Base-by-base conservation (phyloP, 2,797 vertebrate species). In the Macroramphosus scolopax region DNA sequence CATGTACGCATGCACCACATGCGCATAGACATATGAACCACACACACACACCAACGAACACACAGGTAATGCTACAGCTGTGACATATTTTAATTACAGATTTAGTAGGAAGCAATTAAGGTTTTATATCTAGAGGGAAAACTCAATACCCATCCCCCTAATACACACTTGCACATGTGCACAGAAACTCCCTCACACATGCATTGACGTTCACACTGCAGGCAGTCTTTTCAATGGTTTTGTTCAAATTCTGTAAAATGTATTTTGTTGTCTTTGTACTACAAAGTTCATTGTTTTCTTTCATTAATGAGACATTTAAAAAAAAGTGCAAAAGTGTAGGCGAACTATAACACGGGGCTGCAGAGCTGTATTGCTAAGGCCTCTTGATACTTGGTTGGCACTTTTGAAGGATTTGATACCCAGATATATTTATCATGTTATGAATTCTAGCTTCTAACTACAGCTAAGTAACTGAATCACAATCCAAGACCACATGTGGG, bases 71-170 rank as follows among this genome's bases (percentile, higher is more conserved):
- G 82, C 84, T 93, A 80, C 86, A 89, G 82, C 80, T 86, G 89
- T 91, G 90, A 93, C 94, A 90, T 90, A 93, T 95, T 95, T 95
- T 95, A 95, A 95, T 95, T 95, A 94, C 89, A 91, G 88, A 92
- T 93, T 93, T 91, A 94, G 90, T 93, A 90, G 92, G 88, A 93
- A 91, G 89, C 93, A 94, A 93, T 95, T 95, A 95, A 89, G 84
- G 80, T 88, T 93, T 90, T 88, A 90, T 91, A 83, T 92, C 89
- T 88, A 64, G 80, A 82, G 86, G 83, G 89, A 83, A 71, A 77
- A 61, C 69, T 86, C 78, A 81, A 77, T 82, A 62, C 72, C 37
- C 68, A 70, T 61, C 71, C 59, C 39, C 47, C 54, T n/a, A 40
- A 42, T 24, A 40, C 35, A 46, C 40, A 34, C 47, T 15, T 22